These are phyloP conservation scores for Helogale parvula DNA, from an alignment of 2,113 vertebrate species.

Conservation along the genomic window DNA sequence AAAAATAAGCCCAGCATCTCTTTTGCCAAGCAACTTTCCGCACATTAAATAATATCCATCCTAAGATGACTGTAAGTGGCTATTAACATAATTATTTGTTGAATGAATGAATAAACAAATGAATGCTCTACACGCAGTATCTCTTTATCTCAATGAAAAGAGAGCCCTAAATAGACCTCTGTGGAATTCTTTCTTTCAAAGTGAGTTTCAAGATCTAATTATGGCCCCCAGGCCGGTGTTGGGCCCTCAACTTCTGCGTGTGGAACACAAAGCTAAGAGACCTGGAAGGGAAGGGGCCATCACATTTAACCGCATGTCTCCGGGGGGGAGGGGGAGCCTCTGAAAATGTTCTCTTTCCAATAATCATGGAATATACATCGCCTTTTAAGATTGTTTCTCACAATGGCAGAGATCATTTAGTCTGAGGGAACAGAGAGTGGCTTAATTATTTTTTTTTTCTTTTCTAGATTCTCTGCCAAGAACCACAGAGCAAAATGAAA, in stretches of 20 bases:
- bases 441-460: constrained; percentile 49
- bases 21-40: constrained; percentile 34
- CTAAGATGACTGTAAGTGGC: not conserved
- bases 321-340: too few relatives aligned
- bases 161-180: not conserved
- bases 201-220: not conserved
- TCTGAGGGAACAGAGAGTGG: constrained; percentile 49
- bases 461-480: constrained; percentile 73
- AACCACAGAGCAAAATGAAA: constrained; percentile 72
- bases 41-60: constrained; percentile 34
- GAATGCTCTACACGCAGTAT: not conserved
- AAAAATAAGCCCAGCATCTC: not conserved
- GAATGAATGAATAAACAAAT: not conserved
- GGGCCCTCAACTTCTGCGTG: not conserved
- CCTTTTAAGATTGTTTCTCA: constrained; percentile 63
- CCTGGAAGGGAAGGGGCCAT: not conserved
- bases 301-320: constrained; percentile 14
- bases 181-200: constrained; percentile 25
- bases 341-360: constrained; percentile 54
- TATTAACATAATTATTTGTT: not conserved
- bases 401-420: constrained; percentile 63
- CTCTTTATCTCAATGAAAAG: not conserved
- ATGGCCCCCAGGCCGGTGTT: not conserved
- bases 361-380: not conserved
- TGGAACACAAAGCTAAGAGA: not conserved